Evolutionary conservation across 2,113 vertebrate species (phyloP), one percentile per base, ranked within the genome.

Genomic region (Eleginops maclovinus): DNA sequence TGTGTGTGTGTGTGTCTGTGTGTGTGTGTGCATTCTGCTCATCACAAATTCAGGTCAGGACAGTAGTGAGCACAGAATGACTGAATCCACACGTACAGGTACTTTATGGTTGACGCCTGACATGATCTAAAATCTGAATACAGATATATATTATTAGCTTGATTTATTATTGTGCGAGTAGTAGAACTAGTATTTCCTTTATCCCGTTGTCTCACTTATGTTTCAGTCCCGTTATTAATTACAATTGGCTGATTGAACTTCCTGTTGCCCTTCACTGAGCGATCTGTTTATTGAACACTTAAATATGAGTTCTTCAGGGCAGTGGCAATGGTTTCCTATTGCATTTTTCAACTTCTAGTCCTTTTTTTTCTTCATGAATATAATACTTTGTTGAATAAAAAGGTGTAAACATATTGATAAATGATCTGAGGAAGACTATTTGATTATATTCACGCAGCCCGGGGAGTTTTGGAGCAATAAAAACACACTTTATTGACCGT

Each of bases 11-110:
- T 59, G 44, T 79, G 50, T 74, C 41, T 71, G 69, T 59, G 77
- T 79, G 44, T 76, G 67, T 58, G 61, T 63, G 73, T 75, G 63
- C 0, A 3, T 73, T 80, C 47, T 76, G 49, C 47, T 77, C 5
- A 24, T 43, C n/a, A 28, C 71, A 40, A 67, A 21, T 75, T 66
- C 49, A 61, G 67, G 60, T 86, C 53, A 51, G 41, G 47, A 51
- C 78, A 61, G 31, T 41, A 19, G 21, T 46, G 17, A 75, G n/a
- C 50, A 15, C 13, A 47, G 44, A 26, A 44, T 50, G 55, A 15
- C 65, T 72, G 59, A 77, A 75, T 50, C 54, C 47, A 72, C 60
- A 49, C 72, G 53, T 47, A 40, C 46, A 53, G 5, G 3, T n/a
- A n/a, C 31, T 50, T 75, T 8, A 24, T 9, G 36, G 1, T 40